Conservation (phyloP, 2,113 vertebrate species). For the Tragelaphus buxtoni region DNA sequence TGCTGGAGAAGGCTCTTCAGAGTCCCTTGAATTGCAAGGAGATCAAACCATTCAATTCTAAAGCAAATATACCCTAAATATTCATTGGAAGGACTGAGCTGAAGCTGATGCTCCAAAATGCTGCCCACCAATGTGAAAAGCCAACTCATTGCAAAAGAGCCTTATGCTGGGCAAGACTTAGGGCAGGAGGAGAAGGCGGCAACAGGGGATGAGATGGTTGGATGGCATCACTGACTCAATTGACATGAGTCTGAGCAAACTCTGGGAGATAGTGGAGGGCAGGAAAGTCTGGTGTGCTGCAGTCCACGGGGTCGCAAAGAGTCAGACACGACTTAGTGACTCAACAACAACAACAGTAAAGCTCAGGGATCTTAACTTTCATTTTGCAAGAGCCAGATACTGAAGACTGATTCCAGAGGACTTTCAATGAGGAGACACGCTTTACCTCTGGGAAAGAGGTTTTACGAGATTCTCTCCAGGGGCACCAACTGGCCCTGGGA, state of each 20-base stretch:
- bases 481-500: fast-evolving
- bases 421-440: neutral
- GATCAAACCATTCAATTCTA: neutral
- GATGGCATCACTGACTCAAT: neutral
- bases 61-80: neutral
- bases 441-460: neutral
- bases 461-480: neutral
- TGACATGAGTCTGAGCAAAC: neutral
- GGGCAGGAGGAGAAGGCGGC: neutral
- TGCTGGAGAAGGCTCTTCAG: neutral
- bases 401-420: neutral
- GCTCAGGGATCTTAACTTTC: neutral
- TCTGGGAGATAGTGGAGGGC: neutral
- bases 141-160: neutral
- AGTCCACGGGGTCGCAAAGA: neutral
- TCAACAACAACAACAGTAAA: neutral
- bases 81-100: neutral
- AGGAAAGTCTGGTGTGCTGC: neutral
- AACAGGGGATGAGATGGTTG: neutral
- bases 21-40: neutral
- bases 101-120: neutral
- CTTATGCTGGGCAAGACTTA: neutral
- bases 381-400: neutral
- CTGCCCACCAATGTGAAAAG: neutral
- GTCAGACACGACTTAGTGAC: neutral